Evolutionary conservation across 2,797 vertebrate species (phyloP).

Genomic region (Caiman crocodilus): DNA sequence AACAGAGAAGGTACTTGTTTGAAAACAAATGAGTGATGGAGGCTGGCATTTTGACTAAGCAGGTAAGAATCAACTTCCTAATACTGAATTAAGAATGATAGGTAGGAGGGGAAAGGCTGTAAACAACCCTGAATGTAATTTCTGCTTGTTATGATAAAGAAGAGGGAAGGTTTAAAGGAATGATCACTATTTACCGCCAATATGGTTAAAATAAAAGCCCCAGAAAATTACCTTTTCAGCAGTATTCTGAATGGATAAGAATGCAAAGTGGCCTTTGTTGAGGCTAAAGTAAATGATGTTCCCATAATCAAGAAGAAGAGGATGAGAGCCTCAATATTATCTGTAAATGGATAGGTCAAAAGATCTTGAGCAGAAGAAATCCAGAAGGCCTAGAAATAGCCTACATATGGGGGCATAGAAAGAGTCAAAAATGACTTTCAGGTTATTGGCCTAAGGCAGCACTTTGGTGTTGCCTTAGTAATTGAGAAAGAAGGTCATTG

Average conservation of each 20-base stretch:
- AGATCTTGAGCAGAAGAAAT: too few relatives aligned
- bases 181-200: not conserved
- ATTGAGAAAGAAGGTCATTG: too few relatives aligned
- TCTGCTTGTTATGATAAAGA: too few relatives aligned
- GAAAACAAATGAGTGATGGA: not conserved
- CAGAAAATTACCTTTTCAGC: not conserved
- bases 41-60: not conserved
- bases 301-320: not conserved
- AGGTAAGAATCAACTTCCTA: not conserved
- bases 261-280: not conserved
- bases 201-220: not conserved
- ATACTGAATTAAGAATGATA: not conserved
- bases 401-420: too few relatives aligned
- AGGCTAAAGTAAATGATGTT: not conserved
- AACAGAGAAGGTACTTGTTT: not conserved
- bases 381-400: not conserved
- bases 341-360: not conserved
- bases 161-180: too few relatives aligned
- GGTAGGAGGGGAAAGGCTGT: not conserved
- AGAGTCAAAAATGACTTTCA: too few relatives aligned
- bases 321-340: not conserved
- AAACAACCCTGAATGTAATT: not conserved
- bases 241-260: not conserved
- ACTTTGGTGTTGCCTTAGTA: too few relatives aligned
- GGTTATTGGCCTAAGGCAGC: too few relatives aligned